Evolutionary conservation across 2,113 vertebrate species (phyloP), one percentile per base, ranked within the genome.

Genomic region (Lamprologus lemairii): DNA sequence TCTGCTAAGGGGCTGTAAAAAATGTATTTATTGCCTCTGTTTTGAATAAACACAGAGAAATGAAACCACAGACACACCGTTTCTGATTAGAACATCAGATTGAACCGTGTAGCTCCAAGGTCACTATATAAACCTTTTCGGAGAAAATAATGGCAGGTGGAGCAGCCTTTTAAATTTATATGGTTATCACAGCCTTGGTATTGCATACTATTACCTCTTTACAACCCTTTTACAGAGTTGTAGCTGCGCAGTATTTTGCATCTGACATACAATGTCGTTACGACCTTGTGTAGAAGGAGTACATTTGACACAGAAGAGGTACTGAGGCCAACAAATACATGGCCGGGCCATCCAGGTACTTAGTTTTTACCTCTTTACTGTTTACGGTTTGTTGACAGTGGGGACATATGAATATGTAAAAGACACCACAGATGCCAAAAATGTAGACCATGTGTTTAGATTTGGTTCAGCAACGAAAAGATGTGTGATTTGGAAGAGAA

Each of bases 221-320:
- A 94, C 91, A 91, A 71, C 88, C 92, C 83, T 93, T 93, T 94
- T 93, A 93, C 93, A 92, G 88, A 92, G 86, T 91, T 93, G 91
- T 91, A 87, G 86, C 91, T 7, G 84, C 11, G 86, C 93, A 79
- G 94, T 83, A 33, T 87, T 92, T 90, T 92, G 86, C 88, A 53
- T 91, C 81, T 33, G 91, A 85, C 87, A 88, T 60, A 85, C 87
- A 83, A 81, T 90, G 83, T 82, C 83, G 14, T 81, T 33, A 45
- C 86, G 85, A 92, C 92, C 89, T 92, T 90, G 91, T 73, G 87
- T 45, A 51, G 87, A 63, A 82, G 16, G 81, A 84, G 86, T 47
- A 45, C 6, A 37, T 90, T 80, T 93, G 85, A 91, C 63, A 89
- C 79, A 4, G 63, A 63, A 3, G 87, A 73, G 60, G 73, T 55